Evolutionary conservation across 2,888 invertebrate genomes (phyloP).

Genomic region (Diogma glabrata): DNA sequence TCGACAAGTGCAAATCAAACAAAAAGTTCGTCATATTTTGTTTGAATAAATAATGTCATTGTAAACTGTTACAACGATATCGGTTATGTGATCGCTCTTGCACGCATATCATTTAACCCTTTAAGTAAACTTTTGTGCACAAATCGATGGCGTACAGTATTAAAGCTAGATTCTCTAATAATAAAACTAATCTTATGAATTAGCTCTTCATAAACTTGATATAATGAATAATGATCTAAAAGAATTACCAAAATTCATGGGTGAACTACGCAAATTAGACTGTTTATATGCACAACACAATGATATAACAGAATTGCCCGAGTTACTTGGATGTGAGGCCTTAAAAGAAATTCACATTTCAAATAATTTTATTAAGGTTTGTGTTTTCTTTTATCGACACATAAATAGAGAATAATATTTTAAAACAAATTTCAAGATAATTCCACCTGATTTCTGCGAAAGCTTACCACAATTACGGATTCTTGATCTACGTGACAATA

Average conservation of each 20-base stretch:
- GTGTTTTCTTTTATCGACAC: too few species aligned
- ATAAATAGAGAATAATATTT: too few species aligned
- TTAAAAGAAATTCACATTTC: slow-evolving; percentile 73
- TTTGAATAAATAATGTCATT: too few species aligned
- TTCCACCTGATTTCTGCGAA: slow-evolving; percentile 59
- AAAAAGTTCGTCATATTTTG: too few species aligned
- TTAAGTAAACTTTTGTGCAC: too few species aligned
- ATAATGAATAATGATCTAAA: slow-evolving; percentile 60
- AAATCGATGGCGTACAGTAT: too few species aligned
- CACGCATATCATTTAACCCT: too few species aligned
- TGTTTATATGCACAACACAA: slow-evolving; percentile 72
- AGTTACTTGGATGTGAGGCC: slow-evolving; percentile 60
- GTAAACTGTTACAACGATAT: too few species aligned
- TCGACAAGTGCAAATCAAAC: too few species aligned
- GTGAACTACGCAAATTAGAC: slow-evolving; percentile 63
- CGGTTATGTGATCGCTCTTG: too few species aligned
- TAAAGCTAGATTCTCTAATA: too few species aligned
- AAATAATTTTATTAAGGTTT: slow-evolving; percentile 67
- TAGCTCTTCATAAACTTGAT: slow-evolving; percentile 54
- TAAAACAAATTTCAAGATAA: slow-evolving; percentile 51
- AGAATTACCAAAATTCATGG: slow-evolving; percentile 50
- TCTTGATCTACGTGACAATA: slow-evolving; percentile 72
- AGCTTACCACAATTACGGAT: slow-evolving; percentile 59
- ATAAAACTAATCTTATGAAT: background rate
- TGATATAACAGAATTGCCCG: slow-evolving; percentile 61